phyloP scores from a whole-genome alignment of 2,113 vertebrate species.

The Pan paniscus region DNA sequence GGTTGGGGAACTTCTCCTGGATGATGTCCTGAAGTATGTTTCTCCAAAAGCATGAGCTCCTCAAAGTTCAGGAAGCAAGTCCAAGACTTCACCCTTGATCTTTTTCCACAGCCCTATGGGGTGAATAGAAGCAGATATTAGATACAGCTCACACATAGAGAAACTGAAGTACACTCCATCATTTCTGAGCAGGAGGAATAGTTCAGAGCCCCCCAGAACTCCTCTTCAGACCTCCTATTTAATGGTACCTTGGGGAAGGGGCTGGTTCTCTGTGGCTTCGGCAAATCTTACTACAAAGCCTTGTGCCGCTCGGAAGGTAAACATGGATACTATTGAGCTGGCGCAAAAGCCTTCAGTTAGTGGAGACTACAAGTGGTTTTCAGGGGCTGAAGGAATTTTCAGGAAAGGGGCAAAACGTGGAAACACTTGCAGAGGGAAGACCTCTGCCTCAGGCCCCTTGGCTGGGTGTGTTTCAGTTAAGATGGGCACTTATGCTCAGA shows the following conservation, averaged over 20 bases:
- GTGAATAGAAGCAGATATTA: background rate
- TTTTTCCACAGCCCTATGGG: background rate
- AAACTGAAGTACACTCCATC: background rate
- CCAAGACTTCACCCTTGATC: background rate
- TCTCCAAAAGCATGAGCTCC: background rate
- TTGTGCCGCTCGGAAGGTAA: slow-evolving; percentile 43
- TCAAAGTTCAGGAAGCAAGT: background rate
- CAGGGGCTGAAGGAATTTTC: background rate
- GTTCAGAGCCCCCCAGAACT: background rate
- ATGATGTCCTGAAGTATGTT: no score
- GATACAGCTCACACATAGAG: background rate
- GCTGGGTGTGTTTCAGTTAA: background rate
- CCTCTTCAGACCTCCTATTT: background rate
- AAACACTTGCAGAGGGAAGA: background rate
- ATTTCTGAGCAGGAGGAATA: background rate
- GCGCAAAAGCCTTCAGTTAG: slow-evolving; percentile 18
- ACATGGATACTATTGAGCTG: slow-evolving; percentile 31
- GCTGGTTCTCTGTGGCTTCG: background rate
- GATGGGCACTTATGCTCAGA: rapidly evolving
- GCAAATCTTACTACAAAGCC: background rate
- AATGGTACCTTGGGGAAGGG: background rate
- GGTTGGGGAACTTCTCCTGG: no score
- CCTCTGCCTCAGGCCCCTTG: background rate
- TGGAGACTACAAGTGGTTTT: slow-evolving; percentile 36
- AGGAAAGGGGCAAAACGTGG: background rate